Percentiles rank a stretch among this genome's conserved stretches.
Evolutionary conservation across 2,797 vertebrate species (phyloP).

Genomic region (Cirrhinus mrigala): DNA sequence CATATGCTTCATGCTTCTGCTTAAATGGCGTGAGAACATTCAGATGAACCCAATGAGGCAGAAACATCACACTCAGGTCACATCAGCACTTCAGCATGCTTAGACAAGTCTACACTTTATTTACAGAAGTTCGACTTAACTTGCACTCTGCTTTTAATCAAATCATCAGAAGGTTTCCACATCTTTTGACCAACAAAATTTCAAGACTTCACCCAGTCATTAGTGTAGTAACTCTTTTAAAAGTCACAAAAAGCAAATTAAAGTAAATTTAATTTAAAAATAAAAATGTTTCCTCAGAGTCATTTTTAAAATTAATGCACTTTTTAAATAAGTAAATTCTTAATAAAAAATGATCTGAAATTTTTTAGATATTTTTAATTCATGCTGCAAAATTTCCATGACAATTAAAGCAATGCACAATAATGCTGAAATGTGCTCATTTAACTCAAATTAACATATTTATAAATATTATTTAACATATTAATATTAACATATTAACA

Average conservation of each 20-base stretch:
- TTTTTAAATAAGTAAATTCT: neutral
- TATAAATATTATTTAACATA: no score
- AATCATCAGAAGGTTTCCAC: neutral
- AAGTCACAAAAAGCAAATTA: neutral
- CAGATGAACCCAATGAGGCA: neutral
- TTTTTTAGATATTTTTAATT: neutral
- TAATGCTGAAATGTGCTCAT: neutral
- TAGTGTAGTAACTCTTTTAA: neutral
- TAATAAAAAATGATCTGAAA: neutral
- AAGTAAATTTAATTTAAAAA: no score
- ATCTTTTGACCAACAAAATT: neutral
- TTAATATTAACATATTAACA: neutral
- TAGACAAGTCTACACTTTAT: constrained; percentile 19
- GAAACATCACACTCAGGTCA: constrained; percentile 30
- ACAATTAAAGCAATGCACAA: neutral
- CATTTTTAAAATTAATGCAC: neutral
- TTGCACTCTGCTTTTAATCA: neutral
- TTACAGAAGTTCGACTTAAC: constrained; percentile 30
- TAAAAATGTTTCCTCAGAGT: neutral
- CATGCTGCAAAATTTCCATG: neutral
- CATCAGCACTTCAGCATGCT: constrained; percentile 40
- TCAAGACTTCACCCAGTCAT: neutral
- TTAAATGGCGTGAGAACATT: constrained; percentile 26
- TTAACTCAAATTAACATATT: neutral
- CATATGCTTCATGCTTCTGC: neutral